Conservation (phyloP, 2,113 vertebrate genomes). For the Oncorhynchus clarkii region DNA sequence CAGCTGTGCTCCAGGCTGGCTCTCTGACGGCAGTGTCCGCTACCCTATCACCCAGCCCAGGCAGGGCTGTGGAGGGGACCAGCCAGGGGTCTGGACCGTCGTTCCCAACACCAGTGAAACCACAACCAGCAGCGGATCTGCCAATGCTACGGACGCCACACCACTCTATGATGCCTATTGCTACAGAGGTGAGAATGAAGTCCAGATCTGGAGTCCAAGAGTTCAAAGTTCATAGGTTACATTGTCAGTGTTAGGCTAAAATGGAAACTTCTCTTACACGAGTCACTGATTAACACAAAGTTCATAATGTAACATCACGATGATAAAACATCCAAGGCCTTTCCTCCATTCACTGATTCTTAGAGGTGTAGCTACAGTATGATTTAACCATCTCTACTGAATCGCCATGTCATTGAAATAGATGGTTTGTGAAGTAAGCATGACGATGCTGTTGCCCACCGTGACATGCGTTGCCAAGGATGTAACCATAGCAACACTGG, state of each 20-base stretch:
- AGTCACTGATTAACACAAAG: too few species aligned
- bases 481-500: too few species aligned
- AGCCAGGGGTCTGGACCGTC: constrained; percentile 79
- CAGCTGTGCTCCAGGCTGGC: constrained; percentile 89
- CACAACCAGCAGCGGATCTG: constrained; percentile 54
- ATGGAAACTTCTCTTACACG: too few species aligned
- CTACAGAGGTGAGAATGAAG: constrained; percentile 78
- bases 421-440: too few species aligned
- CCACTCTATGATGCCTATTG: constrained; percentile 85
- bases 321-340: background rate
- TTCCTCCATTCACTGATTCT: background rate
- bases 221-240: too few species aligned
- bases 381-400: too few species aligned
- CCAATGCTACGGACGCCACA: constrained; percentile 26
- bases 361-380: background rate
- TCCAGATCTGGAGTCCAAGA: too few species aligned
- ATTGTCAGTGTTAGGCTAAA: too few species aligned
- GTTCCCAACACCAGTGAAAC: constrained; percentile 77
- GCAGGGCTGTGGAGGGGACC: constrained; percentile 78
- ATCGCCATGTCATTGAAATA: too few species aligned
- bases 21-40: constrained; percentile 88
- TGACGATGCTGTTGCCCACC: too few species aligned
- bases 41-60: constrained; percentile 80
- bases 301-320: too few species aligned
- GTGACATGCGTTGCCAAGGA: too few species aligned